A percentile compares a stretch with the other conserved stretches of the same genome.
phyloP scores from a whole-genome alignment of 2,888 invertebrate genomes.

The Cylloceria caligata region DNA sequence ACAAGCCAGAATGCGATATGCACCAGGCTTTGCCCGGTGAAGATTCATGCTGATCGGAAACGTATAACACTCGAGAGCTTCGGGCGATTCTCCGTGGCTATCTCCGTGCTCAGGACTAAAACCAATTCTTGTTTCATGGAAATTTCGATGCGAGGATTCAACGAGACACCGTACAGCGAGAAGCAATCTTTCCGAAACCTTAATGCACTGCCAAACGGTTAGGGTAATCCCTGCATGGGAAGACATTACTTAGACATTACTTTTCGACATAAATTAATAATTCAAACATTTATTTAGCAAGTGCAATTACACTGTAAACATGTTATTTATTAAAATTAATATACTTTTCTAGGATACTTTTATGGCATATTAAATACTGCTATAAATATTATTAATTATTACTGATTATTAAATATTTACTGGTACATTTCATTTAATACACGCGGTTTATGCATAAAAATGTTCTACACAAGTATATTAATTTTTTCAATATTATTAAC shows the following conservation, averaged over 20 bases:
- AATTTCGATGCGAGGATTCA: slow-evolving; percentile 31
- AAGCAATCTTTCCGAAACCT: slow-evolving; percentile 11
- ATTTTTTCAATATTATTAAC: no score
- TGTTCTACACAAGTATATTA: no score
- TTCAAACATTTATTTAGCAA: no score
- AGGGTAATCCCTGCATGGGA: not conserved
- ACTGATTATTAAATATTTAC: no score
- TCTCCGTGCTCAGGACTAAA: slow-evolving; percentile 29
- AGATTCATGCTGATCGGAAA: slow-evolving; percentile 56
- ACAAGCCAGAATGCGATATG: slow-evolving; percentile 20
- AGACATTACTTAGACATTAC: slow-evolving; percentile 5
- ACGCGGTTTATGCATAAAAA: no score
- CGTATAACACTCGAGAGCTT: slow-evolving; percentile 18
- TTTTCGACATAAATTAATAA: not conserved
- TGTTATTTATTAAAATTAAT: no score
- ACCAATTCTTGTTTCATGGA: slow-evolving; percentile 43
- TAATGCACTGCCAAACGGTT: slow-evolving; percentile 10
- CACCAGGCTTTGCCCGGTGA: slow-evolving; percentile 30
- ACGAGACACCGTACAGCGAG: slow-evolving; percentile 12
- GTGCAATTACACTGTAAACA: no score
- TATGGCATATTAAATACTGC: no score
- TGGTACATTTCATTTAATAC: no score
- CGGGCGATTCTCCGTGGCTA: slow-evolving; percentile 31
- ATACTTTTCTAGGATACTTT: no score
- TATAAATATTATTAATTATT: no score